Evolutionary conservation across 2,888 invertebrate genomes (phyloP).

Genomic region (Pyralis farinalis): DNA sequence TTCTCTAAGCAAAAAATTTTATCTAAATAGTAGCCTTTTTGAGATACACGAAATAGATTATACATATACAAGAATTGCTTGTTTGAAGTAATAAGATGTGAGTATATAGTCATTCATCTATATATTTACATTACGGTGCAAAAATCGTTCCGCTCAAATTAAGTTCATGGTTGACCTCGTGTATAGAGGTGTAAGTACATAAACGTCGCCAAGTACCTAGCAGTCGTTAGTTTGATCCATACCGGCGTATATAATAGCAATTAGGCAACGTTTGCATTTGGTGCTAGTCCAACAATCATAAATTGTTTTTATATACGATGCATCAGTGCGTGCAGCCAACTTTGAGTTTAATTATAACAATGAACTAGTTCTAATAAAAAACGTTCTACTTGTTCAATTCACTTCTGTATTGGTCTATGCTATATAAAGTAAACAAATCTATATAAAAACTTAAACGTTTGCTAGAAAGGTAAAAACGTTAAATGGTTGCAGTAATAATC

Average conservation of each 20-base stretch:
- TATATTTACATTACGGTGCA: too few relatives aligned
- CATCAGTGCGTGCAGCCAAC: constrained; percentile 34
- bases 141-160: not conserved
- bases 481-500: not conserved
- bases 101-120: too few relatives aligned
- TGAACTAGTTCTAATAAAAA: constrained; percentile 17
- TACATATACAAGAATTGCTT: too few relatives aligned
- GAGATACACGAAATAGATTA: too few relatives aligned
- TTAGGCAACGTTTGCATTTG: constrained; percentile 33
- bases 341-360: constrained; percentile 32
- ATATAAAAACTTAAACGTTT: not conserved
- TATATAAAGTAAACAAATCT: not conserved
- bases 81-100: too few relatives aligned
- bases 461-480: not conserved
- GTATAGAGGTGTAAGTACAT: not conserved
- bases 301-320: constrained; percentile 38
- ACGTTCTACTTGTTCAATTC: constrained; percentile 12
- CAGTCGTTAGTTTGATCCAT: constrained; percentile 16
- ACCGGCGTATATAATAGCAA: constrained; percentile 18
- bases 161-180: not conserved
- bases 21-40: too few relatives aligned
- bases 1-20: too few relatives aligned
- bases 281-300: constrained; percentile 45
- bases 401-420: not conserved
- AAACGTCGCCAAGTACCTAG: constrained; percentile 2